phyloP scores from a whole-genome alignment of 2,888 invertebrate genomes.

The Tenthredo distinguenda region DNA sequence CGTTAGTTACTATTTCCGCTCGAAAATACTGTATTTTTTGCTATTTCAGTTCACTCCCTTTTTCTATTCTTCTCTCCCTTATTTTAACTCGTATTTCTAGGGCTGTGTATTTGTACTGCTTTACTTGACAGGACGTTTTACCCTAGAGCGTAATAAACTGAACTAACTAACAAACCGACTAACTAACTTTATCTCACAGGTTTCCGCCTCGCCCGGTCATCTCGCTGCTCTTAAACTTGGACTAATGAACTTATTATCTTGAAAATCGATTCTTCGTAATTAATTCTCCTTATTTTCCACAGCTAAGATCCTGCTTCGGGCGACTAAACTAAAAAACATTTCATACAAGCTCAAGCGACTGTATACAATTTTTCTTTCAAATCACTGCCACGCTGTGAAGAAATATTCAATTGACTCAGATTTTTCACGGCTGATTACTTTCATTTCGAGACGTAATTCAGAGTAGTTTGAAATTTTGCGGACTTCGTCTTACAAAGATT shows the following conservation, averaged over 20 bases:
- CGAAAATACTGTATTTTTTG: neutral
- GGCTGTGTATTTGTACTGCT: neutral
- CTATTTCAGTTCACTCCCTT: neutral
- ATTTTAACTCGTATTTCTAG: neutral
- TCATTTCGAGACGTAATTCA: no score
- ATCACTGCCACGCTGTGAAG: neutral
- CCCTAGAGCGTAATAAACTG: neutral
- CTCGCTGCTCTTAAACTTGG: neutral
- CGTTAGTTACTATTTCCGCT: neutral
- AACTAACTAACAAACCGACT: neutral
- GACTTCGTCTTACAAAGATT: no score
- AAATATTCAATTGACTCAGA: no score
- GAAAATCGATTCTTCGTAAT: neutral
- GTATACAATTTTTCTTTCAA: neutral
- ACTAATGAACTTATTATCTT: neutral
- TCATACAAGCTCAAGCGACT: neutral
- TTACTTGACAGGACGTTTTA: conserved; percentile 2
- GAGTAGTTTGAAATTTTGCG: no score
- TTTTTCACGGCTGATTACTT: no score
- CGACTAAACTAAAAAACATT: neutral
- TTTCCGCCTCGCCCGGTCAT: neutral
- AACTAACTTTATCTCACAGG: conserved; percentile 2
- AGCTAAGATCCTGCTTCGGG: neutral
- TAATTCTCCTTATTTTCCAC: neutral
- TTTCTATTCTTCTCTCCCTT: neutral